Percentiles rank a stretch among this genome's conserved stretches.
Evolutionary conservation across 2,888 invertebrate genomes (phyloP).

Genomic region (Volucella bombylans): DNA sequence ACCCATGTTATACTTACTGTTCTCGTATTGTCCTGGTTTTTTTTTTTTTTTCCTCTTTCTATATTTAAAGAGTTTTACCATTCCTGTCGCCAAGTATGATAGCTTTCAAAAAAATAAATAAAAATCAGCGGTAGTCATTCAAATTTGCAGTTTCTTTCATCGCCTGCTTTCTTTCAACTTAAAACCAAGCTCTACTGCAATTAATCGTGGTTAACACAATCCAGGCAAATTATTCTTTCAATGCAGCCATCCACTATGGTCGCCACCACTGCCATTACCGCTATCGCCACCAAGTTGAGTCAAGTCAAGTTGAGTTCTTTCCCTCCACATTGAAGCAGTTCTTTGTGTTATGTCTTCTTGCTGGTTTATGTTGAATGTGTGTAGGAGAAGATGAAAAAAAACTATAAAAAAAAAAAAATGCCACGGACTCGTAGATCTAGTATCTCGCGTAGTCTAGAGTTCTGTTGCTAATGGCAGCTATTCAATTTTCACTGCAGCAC

Average conservation of each 20-base stretch:
- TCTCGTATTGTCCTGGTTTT: no score
- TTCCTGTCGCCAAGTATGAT: constrained; percentile 2
- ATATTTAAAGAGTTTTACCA: no score
- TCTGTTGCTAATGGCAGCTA: constrained; percentile 33
- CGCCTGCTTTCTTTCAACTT: constrained; percentile 23
- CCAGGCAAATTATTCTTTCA: constrained; percentile 38
- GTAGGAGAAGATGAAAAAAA: background rate
- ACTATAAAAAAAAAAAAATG: background rate
- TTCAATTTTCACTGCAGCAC: constrained; percentile 47
- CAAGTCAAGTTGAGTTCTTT: background rate
- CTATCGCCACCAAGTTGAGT: background rate
- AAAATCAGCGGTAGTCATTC: constrained; percentile 24
- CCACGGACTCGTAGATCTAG: background rate
- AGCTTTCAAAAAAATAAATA: constrained; percentile 3
- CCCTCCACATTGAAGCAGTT: constrained; percentile 23
- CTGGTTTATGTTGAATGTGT: constrained; percentile 19
- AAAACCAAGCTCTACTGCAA: constrained; percentile 23
- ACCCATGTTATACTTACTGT: no score
- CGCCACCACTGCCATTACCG: constrained; percentile 2
- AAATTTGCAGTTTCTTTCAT: constrained; percentile 21
- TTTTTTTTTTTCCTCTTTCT: no score
- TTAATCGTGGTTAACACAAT: constrained; percentile 50
- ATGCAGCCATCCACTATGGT: background rate
- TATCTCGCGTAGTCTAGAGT: background rate
- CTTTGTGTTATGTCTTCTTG: background rate